These are phyloP conservation scores for Phymastichus coffea DNA, from an alignment of 1,140 invertebrate species.

Conservation along the genomic window DNA sequence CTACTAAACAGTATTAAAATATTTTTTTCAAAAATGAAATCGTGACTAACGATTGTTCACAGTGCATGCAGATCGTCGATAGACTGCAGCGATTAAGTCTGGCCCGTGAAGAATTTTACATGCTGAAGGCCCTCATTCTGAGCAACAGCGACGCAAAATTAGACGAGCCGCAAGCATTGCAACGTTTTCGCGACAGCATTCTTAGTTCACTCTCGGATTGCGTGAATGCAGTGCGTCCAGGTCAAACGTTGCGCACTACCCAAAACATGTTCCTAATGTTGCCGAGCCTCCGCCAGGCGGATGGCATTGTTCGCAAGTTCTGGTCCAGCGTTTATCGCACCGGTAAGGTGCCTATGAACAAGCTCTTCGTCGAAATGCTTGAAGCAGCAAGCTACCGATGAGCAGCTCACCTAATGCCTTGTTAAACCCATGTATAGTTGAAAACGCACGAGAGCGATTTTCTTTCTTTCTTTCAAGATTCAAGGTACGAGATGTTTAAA, in stretches of 20 bases:
- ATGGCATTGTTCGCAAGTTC: constrained; percentile 83
- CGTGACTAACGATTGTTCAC: too few relatives aligned
- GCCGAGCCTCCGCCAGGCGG: constrained; percentile 85
- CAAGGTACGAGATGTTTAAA: background rate
- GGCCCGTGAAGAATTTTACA: constrained; percentile 86
- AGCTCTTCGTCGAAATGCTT: constrained; percentile 95
- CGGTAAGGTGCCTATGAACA: constrained; percentile 91
- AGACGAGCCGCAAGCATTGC: constrained; percentile 80
- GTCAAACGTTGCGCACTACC: constrained; percentile 67
- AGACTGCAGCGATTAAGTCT: constrained; percentile 81
- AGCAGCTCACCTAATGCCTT: constrained; percentile 11
- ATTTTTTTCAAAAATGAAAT: too few relatives aligned
- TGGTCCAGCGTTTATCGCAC: constrained; percentile 88
- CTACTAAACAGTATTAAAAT: too few relatives aligned
- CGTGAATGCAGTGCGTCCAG: constrained; percentile 74
- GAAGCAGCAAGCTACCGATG: constrained; percentile 65
- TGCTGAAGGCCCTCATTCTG: constrained; percentile 88
- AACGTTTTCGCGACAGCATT: constrained; percentile 85
- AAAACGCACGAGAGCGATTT: background rate
- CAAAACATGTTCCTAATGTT: constrained; percentile 87
- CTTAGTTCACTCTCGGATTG: constrained; percentile 84
- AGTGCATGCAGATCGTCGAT: constrained; percentile 83
- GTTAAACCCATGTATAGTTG: background rate
- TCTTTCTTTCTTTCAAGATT: background rate
- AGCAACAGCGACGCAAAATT: constrained; percentile 89